phyloP scores from a whole-genome alignment of 2,113 vertebrate species.

The Raja brachyura region DNA sequence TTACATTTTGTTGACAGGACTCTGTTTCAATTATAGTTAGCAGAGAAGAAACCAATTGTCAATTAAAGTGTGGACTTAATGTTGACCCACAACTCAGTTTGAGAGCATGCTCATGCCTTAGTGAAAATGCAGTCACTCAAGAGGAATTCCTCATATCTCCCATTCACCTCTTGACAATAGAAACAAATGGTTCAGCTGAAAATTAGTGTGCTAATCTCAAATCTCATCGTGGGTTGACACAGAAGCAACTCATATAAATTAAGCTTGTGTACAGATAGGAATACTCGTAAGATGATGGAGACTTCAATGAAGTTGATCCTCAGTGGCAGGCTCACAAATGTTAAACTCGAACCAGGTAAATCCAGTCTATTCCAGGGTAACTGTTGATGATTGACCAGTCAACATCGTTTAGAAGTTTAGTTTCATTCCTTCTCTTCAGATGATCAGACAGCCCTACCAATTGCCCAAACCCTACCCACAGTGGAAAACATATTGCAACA shows the following conservation, averaged over 20 bases:
- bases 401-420: background rate
- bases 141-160: background rate
- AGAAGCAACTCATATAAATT: background rate
- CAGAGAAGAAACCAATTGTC: background rate
- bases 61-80: background rate
- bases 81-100: background rate
- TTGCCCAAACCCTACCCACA: background rate
- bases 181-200: background rate
- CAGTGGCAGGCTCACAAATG: background rate
- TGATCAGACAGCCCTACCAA: background rate
- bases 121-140: background rate
- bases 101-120: background rate
- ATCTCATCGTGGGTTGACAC: background rate
- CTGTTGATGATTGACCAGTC: background rate
- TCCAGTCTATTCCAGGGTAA: background rate
- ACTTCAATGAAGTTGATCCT: background rate
- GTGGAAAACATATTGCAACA: background rate
- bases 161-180: background rate
- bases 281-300: background rate
- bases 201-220: background rate
- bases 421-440: background rate
- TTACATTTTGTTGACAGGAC: background rate
- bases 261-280: background rate
- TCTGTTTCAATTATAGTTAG: background rate
- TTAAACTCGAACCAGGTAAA: background rate